phyloP scores from a whole-genome alignment of 2,113 vertebrate genomes.

The Stictonetta naevosa region DNA sequence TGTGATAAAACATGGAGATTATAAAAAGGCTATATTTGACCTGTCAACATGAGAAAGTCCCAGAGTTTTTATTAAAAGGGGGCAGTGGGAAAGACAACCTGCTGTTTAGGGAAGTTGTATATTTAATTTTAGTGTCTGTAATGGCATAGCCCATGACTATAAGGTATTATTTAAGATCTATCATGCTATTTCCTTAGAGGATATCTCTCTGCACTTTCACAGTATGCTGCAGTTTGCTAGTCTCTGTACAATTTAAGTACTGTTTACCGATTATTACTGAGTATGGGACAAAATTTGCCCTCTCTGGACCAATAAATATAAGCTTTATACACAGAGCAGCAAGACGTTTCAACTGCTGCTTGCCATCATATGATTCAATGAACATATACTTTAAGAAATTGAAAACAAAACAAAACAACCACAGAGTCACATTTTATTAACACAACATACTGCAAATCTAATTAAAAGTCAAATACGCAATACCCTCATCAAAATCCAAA shows the following conservation, averaged over 20 bases:
- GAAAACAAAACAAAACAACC: constrained; percentile 8
- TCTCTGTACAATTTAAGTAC: constrained; percentile 34
- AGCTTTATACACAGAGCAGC: not conserved
- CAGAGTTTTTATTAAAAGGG: constrained; percentile 43
- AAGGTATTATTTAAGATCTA: constrained; percentile 41
- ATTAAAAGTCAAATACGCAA: constrained; percentile 81
- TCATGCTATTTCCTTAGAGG: constrained; percentile 27
- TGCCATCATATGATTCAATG: not conserved
- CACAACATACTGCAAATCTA: constrained; percentile 74
- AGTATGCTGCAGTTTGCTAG: not conserved
- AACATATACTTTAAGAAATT: not conserved
- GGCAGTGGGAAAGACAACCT: constrained; percentile 39
- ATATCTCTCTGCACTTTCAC: constrained; percentile 30
- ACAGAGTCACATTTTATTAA: constrained; percentile 63
- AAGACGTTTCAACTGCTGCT: not conserved
- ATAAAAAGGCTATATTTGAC: constrained; percentile 15
- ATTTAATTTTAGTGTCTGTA: constrained; percentile 41
- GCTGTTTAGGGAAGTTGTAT: constrained; percentile 39
- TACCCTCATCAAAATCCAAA: constrained; percentile 80
- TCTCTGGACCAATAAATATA: constrained; percentile 14
- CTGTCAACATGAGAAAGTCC: constrained; percentile 31
- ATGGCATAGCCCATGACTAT: constrained; percentile 28
- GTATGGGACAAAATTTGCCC: constrained; percentile 16
- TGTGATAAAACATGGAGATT: not conserved
- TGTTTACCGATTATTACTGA: constrained; percentile 58